Evolutionary conservation across 2,888 invertebrate genomes (phyloP).

Genomic region (Netelia inedita): DNA sequence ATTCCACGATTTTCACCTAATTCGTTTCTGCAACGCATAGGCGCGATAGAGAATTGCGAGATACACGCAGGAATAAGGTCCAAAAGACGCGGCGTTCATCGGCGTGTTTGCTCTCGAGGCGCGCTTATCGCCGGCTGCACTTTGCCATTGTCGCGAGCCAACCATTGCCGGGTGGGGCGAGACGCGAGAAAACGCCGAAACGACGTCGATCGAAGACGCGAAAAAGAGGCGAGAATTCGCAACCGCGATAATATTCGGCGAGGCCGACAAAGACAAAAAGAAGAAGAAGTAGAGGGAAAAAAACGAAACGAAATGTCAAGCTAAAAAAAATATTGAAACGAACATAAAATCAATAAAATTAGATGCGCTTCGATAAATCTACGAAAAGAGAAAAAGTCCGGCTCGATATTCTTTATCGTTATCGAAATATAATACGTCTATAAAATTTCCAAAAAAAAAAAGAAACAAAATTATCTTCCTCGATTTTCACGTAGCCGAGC

Average conservation of each 20-base stretch:
- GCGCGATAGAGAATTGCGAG: not conserved
- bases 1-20: no score
- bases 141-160: conserved; percentile 72
- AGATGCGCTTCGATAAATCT: not conserved
- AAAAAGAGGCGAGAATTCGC: conserved; percentile 21
- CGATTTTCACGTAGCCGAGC: conserved; percentile 35
- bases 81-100: conserved; percentile 52
- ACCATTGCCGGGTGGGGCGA: conserved; percentile 29
- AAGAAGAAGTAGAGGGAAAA: conserved; percentile 61
- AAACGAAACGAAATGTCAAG: not conserved
- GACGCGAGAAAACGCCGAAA: conserved; percentile 57
- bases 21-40: not conserved
- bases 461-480: not conserved
- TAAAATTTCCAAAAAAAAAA: conserved; percentile 42
- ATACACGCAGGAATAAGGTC: conserved; percentile 57
- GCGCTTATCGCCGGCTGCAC: conserved; percentile 80
- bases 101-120: conserved; percentile 68
- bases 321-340: not conserved
- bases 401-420: no score
- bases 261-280: conserved; percentile 42
- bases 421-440: not conserved
- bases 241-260: conserved; percentile 64
- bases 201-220: conserved; percentile 61
- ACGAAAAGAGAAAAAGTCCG: not conserved
- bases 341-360: conserved; percentile 18